phyloP scores from a whole-genome alignment of 2,888 invertebrate genomes.

The Cynaeus angustus region DNA sequence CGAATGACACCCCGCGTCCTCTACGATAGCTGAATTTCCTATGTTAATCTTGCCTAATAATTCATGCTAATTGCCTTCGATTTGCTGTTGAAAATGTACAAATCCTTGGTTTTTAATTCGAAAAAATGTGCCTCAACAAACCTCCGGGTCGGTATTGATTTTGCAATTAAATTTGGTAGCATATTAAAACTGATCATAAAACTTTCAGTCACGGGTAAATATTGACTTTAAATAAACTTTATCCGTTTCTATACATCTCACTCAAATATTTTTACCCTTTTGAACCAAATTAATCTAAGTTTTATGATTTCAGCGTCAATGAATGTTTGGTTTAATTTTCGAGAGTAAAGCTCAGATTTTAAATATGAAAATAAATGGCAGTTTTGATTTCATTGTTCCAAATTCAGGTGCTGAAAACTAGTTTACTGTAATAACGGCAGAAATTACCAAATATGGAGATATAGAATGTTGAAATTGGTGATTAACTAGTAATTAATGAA shows the following conservation, averaged over 20 bases:
- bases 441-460: constrained; percentile 8
- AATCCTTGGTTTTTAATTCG: constrained; percentile 12
- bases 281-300: constrained; percentile 45
- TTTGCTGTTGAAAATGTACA: not conserved
- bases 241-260: constrained; percentile 30
- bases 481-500: constrained; percentile 41
- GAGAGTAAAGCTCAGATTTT: not conserved
- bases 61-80: constrained; percentile 25
- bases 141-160: constrained; percentile 26
- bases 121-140: constrained; percentile 11
- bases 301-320: constrained; percentile 47
- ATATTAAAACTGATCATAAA: constrained; percentile 28
- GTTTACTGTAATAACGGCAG: not conserved
- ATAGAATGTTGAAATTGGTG: constrained; percentile 16
- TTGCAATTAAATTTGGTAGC: constrained; percentile 19
- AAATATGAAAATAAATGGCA: not conserved
- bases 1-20: constrained; percentile 40
- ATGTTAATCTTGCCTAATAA: constrained; percentile 37
- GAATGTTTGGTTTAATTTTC: constrained; percentile 30
- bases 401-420: constrained; percentile 9
- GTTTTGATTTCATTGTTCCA: not conserved
- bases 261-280: constrained; percentile 29
- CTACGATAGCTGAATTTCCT: constrained; percentile 45
- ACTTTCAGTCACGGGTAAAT: constrained; percentile 43
- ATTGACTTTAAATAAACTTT: constrained; percentile 41